Evolutionary conservation across 2,888 invertebrate genomes (phyloP).

Genomic region (Tenthredo distinguenda): DNA sequence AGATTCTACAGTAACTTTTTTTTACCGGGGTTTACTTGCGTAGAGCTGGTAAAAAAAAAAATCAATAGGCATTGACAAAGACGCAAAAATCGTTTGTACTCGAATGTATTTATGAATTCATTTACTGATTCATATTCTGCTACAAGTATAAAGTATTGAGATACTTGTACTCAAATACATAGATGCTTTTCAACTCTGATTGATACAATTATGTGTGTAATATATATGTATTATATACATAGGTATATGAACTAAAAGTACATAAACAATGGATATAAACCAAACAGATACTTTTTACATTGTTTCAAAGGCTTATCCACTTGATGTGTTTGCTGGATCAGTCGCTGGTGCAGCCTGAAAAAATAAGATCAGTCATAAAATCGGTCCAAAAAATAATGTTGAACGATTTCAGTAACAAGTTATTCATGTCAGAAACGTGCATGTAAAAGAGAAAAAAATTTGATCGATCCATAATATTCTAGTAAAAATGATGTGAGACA

Average conservation of each 20-base stretch:
- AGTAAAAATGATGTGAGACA: background rate
- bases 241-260: background rate
- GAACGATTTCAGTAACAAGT: background rate
- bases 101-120: background rate
- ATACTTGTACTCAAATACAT: background rate
- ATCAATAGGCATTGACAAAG: too few relatives aligned
- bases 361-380: constrained; percentile 15
- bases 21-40: background rate
- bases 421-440: background rate
- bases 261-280: constrained; percentile 8
- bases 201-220: background rate
- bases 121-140: background rate
- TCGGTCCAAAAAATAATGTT: background rate
- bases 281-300: background rate
- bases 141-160: background rate
- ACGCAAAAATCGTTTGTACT: background rate
- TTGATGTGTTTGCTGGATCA: constrained; percentile 60
- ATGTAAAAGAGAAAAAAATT: background rate
- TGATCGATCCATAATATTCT: background rate
- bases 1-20: background rate
- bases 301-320: constrained; percentile 27
- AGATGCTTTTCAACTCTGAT: background rate
- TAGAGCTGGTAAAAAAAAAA: too few relatives aligned
- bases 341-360: constrained; percentile 54
- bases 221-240: background rate